Evolutionary conservation across 2,888 invertebrate genomes (phyloP), one percentile per base, ranked within the genome.

Genomic region (Apodemia duryi): DNA sequence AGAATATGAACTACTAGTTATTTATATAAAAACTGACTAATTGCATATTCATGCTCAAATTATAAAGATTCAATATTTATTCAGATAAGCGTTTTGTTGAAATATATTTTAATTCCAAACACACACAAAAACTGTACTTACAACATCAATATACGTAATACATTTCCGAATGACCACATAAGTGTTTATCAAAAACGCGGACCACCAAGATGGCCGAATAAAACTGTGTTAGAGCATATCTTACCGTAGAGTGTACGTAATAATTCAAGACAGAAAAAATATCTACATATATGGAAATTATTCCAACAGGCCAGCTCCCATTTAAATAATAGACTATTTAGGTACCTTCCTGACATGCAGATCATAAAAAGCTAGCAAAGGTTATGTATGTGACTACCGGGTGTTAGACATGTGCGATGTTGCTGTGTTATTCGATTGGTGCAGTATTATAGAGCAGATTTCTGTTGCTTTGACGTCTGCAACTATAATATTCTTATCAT

Each of bases 161-260:
- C 60, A 32, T 60, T 60, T 60, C 32, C 32, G 60, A 60, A n/a
- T 60, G 60, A 60, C 60, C 60, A 60, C 35, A 60, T 66, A 70
- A 79, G 78, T 85, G 81, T 84, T 85, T 82, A 80, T 71, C 72
- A 73, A 80, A 76, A 82, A 80, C 76, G 79, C 61, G 72, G 86
- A 85, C 86, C 88, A 85, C 85, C 86, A 73, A 72, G 69, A 66
- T 68, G 73, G 65, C 64, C 66, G 69, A 67, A 70, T 71, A 74
- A 73, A 72, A 68, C 63, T 69, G 13, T 13, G 13, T n/a, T 13
- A 60, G 60, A 35, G 35, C n/a, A 60, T 60, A 60, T 6, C 13
- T 60, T 60, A 60, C 2, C 13, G 6, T 60, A 35, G 60, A n/a
- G 35, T 60, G 13, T 11, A 10, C 54, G 6, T 43, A 43, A 43